phyloP scores from a whole-genome alignment of 2,888 invertebrate genomes.

The Drosophila barbarae region DNA sequence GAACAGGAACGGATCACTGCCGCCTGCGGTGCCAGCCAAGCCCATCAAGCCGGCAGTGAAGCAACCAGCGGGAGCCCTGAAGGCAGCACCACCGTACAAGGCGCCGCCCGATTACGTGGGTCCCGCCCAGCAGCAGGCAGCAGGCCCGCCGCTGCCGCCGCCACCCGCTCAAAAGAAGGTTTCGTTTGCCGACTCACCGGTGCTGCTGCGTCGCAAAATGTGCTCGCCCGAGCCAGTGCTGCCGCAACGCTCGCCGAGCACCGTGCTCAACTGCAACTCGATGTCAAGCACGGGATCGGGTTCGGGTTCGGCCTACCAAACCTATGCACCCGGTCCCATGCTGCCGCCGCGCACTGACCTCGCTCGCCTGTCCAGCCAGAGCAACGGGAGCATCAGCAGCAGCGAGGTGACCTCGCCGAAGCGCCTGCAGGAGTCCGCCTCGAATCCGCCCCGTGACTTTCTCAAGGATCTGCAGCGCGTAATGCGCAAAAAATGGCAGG shows the following conservation, averaged over 20 bases:
- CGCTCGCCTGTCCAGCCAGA: conserved; percentile 85
- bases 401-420: conserved; percentile 84
- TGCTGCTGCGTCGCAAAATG: conserved; percentile 79
- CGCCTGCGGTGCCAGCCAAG: conserved; percentile 75
- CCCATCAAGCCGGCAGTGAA: conserved; percentile 76
- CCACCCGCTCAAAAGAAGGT: conserved; percentile 76
- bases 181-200: conserved; percentile 80
- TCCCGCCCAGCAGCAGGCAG: conserved; percentile 35
- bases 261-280: conserved; percentile 43
- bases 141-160: conserved; percentile 34
- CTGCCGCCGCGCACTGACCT: conserved; percentile 89
- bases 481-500: conserved; percentile 96
- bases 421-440: conserved; percentile 86
- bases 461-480: conserved; percentile 93
- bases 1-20: conserved; percentile 63
- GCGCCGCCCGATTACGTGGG: conserved; percentile 79
- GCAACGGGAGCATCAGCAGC: conserved; percentile 54
- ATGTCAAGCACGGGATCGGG: conserved; percentile 17
- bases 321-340: conserved; percentile 80
- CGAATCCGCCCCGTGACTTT: conserved; percentile 90
- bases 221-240: conserved; percentile 78
- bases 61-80: conserved; percentile 39
- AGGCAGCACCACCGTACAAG: conserved; percentile 79
- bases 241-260: conserved; percentile 67
- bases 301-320: conserved; percentile 52